phyloP scores from a whole-genome alignment of 2,888 invertebrate species.

The Pemphredon lugubris region DNA sequence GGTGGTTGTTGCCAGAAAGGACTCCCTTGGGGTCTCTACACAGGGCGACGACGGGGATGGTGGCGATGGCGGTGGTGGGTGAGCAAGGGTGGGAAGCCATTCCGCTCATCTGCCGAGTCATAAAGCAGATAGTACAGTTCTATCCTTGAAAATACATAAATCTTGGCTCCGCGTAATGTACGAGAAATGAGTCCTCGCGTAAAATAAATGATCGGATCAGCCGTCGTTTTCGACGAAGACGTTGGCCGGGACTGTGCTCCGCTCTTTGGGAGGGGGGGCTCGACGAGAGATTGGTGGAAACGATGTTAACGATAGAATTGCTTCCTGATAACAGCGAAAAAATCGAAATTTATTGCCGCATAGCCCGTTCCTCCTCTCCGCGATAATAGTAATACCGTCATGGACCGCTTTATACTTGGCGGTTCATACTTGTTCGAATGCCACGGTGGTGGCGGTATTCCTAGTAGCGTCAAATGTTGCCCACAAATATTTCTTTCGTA shows the following conservation, averaged over 20 bases:
- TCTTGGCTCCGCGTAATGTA: conserved; percentile 64
- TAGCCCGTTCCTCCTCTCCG: no score
- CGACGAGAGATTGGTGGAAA: conserved; percentile 17
- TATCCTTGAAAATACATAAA: conserved; percentile 74
- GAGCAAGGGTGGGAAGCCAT: conserved; percentile 65
- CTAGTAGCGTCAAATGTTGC: no score
- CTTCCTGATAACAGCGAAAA: background rate
- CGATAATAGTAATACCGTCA: no score
- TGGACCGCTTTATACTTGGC: no score
- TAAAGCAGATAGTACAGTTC: conserved; percentile 75
- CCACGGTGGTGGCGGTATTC: no score
- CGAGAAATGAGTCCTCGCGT: conserved; percentile 59
- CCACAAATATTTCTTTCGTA: no score
- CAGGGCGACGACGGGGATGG: conserved; percentile 45
- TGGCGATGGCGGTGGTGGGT: no score
- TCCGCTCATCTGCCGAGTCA: conserved; percentile 78
- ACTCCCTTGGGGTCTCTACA: conserved; percentile 69
- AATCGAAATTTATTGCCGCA: conserved; percentile 41
- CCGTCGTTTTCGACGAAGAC: conserved; percentile 49
- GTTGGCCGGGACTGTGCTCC: background rate
- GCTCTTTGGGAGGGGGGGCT: conserved; percentile 4
- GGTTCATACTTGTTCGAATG: no score
- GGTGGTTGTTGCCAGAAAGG: conserved; percentile 70
- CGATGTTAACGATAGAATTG: conserved; percentile 38
- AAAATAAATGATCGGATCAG: conserved; percentile 69